Base-by-base conservation (phyloP, 37 sponge, comb jelly and placozoan species). In the Bolinopsis microptera region DNA sequence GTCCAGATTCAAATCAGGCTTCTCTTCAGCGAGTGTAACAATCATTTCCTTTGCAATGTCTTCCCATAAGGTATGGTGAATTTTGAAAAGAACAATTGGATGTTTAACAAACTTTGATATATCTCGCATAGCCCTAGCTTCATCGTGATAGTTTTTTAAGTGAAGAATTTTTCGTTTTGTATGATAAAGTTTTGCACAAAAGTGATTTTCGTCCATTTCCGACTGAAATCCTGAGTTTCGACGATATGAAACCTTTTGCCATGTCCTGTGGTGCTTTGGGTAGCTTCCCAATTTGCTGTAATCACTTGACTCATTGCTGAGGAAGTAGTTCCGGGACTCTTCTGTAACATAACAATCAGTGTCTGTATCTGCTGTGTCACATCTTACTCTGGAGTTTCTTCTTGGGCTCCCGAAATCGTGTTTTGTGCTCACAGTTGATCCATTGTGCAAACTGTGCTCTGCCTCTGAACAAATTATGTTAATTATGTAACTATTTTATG, bases 41-140 rank as follows among this genome's bases (percentile, higher is more conserved):
- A 86, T 86, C 90, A 86, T 86, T 26, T 86, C 90, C 25, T 33
- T 23, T 9, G 67, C 90, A 86, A 86, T 86, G 36, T 86, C 90
- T 27, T 86, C 90, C 90, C 90, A 86, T 38, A 86, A 41, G 2
- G 90, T 86, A 26, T 86, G 35, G 35, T 86, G 90, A 30, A 86
- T 41, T 26, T 86, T 86, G 61, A 86, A 86, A 3, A 86, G 61
- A 26, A 86, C 90, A 41, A 86, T 41, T 0, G 90, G 90, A 24
- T 86, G 61, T n/a, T 38, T 41, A 23, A 86, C 21, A 41, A 86
- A 86, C 90, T 86, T 86, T 41, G 48, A 38, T n/a, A 86, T 86
- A 23, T 86, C 90, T 5, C 90, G 48, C 90, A 86, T 86, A 35
- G 90, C 90, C 5, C 90, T 38, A 0, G 90, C 90, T 41, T 86